These are phyloP conservation scores for Acridotheres tristis DNA, from an alignment of 2,797 vertebrate species.

Conservation along the genomic window DNA sequence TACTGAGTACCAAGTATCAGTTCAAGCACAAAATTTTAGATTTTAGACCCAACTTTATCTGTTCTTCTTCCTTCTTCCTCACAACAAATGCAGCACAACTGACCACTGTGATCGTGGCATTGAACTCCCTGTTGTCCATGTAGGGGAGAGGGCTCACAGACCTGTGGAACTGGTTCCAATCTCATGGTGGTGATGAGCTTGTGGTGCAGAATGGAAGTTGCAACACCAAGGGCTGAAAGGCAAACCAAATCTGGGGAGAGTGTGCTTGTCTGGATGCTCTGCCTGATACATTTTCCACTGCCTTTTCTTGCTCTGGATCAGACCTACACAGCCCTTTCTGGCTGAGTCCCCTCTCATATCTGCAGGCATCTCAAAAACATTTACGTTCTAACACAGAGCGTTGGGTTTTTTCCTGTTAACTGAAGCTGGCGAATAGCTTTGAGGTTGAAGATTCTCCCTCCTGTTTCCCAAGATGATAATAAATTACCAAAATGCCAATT, in stretches of 20 bases:
- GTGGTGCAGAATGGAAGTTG: background rate
- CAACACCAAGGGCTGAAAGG: background rate
- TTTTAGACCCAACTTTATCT: background rate
- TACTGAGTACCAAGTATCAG: background rate
- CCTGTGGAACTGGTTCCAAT: background rate
- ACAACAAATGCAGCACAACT: background rate
- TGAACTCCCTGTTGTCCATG: background rate
- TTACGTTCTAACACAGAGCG: background rate
- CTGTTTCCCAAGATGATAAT: constrained; percentile 12
- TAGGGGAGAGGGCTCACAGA: background rate
- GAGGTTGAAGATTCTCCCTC: background rate
- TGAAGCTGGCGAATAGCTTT: background rate
- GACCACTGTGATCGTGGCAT: background rate
- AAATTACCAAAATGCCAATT: constrained; percentile 6
- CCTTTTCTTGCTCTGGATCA: background rate
- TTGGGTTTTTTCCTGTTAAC: background rate
- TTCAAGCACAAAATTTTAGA: background rate
- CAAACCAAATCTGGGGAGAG: background rate
- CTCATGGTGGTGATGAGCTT: background rate
- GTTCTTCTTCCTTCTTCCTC: background rate
- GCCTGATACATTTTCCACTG: background rate
- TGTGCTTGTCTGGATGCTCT: background rate
- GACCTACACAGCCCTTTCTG: background rate
- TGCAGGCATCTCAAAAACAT: background rate
- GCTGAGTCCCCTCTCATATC: background rate